Conservation (phyloP, 2,797 vertebrate genomes). For the Melopsittacus undulatus region DNA sequence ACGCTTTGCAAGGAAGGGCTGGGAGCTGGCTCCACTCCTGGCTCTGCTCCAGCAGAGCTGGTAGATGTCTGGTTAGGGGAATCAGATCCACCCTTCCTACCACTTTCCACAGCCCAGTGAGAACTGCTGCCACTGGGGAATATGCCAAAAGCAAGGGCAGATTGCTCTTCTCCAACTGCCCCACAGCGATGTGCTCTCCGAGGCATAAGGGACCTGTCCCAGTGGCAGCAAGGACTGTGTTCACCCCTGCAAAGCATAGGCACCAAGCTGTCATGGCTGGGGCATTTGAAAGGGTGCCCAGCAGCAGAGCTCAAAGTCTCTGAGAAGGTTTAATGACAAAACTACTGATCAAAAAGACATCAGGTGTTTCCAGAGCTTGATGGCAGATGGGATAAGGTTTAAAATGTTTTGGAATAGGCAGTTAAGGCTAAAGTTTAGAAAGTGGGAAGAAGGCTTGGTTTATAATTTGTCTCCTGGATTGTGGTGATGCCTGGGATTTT, state of each 20-base stretch:
- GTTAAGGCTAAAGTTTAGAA: neutral
- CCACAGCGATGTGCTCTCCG: accelerated
- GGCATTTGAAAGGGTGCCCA: accelerated
- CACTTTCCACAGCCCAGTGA: accelerated
- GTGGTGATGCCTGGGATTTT: neutral
- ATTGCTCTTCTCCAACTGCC: accelerated
- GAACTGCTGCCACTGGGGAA: neutral
- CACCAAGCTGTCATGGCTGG: neutral
- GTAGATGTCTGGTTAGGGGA: neutral
- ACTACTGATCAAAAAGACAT: accelerated
- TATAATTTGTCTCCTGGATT: neutral
- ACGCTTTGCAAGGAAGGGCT: neutral
- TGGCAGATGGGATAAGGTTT: neutral
- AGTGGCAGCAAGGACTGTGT: neutral
- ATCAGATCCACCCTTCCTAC: accelerated
- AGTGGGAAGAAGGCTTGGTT: accelerated
- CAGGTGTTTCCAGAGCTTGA: neutral
- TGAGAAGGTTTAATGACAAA: neutral
- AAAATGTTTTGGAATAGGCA: neutral
- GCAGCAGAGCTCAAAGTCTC: neutral
- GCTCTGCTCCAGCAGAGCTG: neutral
- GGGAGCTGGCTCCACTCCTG: neutral
- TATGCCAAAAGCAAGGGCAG: accelerated
- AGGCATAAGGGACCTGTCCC: accelerated
- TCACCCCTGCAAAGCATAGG: accelerated